Base-by-base conservation (phyloP, 2,888 invertebrate genomes). In the Mesorhabditis sp. region DNA sequence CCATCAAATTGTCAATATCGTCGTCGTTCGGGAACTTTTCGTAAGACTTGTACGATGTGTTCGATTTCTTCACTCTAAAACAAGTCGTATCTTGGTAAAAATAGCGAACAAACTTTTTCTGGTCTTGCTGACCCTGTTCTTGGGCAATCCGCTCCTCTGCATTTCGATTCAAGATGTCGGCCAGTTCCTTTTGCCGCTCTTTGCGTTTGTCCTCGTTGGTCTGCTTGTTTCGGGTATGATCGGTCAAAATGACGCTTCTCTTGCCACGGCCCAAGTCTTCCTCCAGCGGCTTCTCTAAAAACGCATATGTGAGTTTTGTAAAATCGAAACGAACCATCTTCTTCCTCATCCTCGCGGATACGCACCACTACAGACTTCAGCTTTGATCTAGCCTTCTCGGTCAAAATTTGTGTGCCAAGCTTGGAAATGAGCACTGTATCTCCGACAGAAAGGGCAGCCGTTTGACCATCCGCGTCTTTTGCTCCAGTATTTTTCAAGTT, bases 201-300 rank as follows among this genome's bases (percentile, higher is more conserved):
- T 94, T 94, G 13, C 98, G 90, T 87, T 97, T 97, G 84, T 98
- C 97, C 86, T 99, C 98, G 0, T 95, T 92, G 10, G 95, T 94
- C 80, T 93, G 92, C 86, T 97, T 96, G 58, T 83, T 85, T 70
- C 80, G 70, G 4, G 80, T 80, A n/a, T 80, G 76, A 69, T 86
- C 85, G 65, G 74, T 80, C 45, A 86, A 66, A 61, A 86, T 79
- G 5, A 83, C 82, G 69, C 82, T 84, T 58, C 86, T 75, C 72
- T 83, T 80, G n/a, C 83, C 80, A 43, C 86, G 70, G 62, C 80
- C 80, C 50, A 80, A 68, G 43, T 86, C 81, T 42, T 87, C 86
- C 76, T 28, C 28, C 28, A 28, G 28, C 28, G 28, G 28, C 28
- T 28, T 28, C 28, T 28, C 28, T 28, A 28, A 28, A 28, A 28